Evolutionary conservation across 2,888 invertebrate genomes (phyloP).

Genomic region (Sisyra terminalis): DNA sequence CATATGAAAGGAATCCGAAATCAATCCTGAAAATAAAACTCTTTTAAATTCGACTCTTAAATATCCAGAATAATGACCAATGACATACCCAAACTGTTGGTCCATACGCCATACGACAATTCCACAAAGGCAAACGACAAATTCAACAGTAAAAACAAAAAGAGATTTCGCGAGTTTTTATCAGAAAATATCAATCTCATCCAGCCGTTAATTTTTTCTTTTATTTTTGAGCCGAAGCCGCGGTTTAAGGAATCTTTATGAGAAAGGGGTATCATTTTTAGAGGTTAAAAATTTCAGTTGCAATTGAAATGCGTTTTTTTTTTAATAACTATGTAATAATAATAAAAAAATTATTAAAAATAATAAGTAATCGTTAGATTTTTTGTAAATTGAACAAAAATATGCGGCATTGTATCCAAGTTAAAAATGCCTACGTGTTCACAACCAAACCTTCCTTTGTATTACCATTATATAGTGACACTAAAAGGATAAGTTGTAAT

Average conservation of each 20-base stretch:
- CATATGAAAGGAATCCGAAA: conserved; percentile 99
- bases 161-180: conserved; percentile 82
- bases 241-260: conserved; percentile 50
- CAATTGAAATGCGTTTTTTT: neutral
- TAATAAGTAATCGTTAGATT: neutral
- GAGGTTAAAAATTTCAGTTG: neutral
- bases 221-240: conserved; percentile 43
- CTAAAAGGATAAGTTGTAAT: too few relatives aligned
- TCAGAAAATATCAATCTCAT: conserved; percentile 81
- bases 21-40: conserved; percentile 53
- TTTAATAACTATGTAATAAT: neutral
- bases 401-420: neutral
- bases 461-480: too few relatives aligned
- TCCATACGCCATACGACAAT: conserved; percentile 80
- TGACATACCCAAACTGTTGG: conserved; percentile 61
- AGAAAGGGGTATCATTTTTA: conserved; percentile 56
- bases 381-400: neutral
- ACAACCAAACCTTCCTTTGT: neutral
- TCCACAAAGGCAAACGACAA: conserved; percentile 95
- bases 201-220: conserved; percentile 62
- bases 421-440: conserved; percentile 5
- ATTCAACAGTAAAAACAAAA: conserved; percentile 81
- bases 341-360: neutral
- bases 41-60: neutral
- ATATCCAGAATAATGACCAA: neutral